Evolutionary conservation across 2,888 invertebrate genomes (phyloP), one percentile per base, ranked within the genome.

Genomic region (Drosophila sordidula): DNA sequence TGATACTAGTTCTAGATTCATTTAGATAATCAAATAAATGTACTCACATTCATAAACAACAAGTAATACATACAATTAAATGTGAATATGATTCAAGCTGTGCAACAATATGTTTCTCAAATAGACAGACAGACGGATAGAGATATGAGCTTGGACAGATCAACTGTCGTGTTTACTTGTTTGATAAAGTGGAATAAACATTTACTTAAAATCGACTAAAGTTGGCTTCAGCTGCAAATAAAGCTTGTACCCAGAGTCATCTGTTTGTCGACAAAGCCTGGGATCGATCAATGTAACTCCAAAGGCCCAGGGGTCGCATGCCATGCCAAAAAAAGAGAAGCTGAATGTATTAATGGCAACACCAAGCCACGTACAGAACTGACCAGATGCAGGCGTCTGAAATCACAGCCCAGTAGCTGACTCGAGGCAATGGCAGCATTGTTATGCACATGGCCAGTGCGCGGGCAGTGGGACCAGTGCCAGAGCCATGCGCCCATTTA

Each of bases 301-400:
- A 18, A n/a, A 36, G 42, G 25, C 49, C 14, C 44, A 51, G 14
- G 14, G 36, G 18, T 45, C 34, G 45, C 34, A 54, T 46, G 49
- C 32, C 63, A 47, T 50, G 59, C 56, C 68, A 64, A 47, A 64
- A 64, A 47, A 78, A 63, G 68, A 9, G 9, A 3, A 29, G 8
- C 8, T 9, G 29, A 9, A 29, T 29, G 29, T 70, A 79, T 87
- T 86, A 87, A 87, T 86, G 77, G 80, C 68, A 75, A 47, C 36
- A 63, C 14, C 47, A 55, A 5, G 63, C 54, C 22, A 46, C 55
- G 41, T 34, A 8, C 38, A 46, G 36, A 38, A 12, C 45, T 63
- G 67, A 73, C 68, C 73, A 55, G 50, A 42, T 49, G 64, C 47
- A 41, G 45, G 41, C 70, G 26, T 16, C 49, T 57, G 70, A 54